Conservation (phyloP, 2,113 vertebrate species). For the Pteruthius melanotis region DNA sequence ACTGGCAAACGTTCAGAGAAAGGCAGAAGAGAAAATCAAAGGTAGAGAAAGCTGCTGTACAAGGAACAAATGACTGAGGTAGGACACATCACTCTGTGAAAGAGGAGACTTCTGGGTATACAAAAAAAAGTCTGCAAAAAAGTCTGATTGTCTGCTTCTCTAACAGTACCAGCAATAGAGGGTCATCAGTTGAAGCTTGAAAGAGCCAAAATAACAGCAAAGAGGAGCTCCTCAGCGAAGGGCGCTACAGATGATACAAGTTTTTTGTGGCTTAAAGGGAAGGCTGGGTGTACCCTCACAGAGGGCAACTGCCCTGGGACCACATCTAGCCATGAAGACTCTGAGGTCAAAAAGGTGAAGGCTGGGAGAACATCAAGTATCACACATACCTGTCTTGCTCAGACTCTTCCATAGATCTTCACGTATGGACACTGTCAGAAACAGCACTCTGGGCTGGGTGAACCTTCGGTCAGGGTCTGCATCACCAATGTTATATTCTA, state of each 20-base stretch:
- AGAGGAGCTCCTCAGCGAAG: background rate
- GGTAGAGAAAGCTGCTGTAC: background rate
- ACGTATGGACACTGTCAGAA: background rate
- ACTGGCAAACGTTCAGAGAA: background rate
- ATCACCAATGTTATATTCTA: background rate
- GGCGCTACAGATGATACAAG: background rate
- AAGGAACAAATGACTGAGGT: background rate
- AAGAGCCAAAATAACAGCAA: background rate
- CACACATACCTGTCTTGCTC: background rate
- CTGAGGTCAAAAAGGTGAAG: background rate
- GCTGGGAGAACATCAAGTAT: background rate
- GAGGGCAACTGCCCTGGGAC: background rate
- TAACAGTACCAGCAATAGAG: background rate
- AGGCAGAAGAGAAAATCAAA: background rate
- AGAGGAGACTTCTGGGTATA: background rate
- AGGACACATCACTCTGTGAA: background rate
- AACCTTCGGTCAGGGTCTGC: background rate
- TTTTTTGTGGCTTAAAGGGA: background rate
- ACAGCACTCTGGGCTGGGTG: background rate
- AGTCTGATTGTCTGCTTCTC: background rate
- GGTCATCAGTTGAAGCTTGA: background rate
- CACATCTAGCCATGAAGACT: background rate
- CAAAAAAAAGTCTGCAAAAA: background rate
- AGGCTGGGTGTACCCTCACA: background rate
- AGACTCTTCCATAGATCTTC: background rate